Percentiles rank a stretch among this genome's conserved stretches.
phyloP scores from a whole-genome alignment of 2,888 invertebrate species.

The Automeris io region DNA sequence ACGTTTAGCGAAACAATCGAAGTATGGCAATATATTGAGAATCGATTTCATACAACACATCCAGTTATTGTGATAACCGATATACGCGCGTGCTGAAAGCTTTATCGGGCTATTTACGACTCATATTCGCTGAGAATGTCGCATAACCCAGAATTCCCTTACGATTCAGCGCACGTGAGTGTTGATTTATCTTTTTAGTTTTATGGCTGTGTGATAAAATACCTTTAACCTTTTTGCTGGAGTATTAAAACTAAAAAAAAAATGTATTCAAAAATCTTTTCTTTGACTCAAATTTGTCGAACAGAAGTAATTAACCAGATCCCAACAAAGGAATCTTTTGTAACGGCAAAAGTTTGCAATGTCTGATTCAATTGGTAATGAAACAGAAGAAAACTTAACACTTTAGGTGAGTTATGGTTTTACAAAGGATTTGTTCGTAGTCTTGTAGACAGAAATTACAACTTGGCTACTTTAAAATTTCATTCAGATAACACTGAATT shows the following conservation, averaged over 20 bases:
- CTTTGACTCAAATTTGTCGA: no score
- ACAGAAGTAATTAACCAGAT: not conserved
- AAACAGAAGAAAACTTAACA: not conserved
- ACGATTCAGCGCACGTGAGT: not conserved
- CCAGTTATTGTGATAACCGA: not conserved
- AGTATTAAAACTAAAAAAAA: no score
- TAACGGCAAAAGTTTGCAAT: not conserved
- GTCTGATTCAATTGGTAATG: constrained; percentile 1
- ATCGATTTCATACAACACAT: not conserved
- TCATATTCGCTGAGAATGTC: not conserved
- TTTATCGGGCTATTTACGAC: not conserved
- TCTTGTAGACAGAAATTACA: not conserved
- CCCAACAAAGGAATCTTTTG: not conserved
- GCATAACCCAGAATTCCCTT: not conserved
- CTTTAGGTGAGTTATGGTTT: not conserved
- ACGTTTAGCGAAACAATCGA: no score
- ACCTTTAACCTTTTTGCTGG: no score
- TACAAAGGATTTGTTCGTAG: not conserved
- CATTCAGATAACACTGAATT: no score
- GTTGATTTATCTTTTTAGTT: no score
- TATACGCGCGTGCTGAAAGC: not conserved
- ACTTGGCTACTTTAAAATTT: not conserved
- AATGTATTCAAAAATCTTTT: no score
- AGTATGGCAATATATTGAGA: not conserved
- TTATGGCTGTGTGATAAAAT: no score